These are phyloP conservation scores for Microtus montanus DNA, from an alignment of 2,113 vertebrate genomes.

Conservation along the genomic window DNA sequence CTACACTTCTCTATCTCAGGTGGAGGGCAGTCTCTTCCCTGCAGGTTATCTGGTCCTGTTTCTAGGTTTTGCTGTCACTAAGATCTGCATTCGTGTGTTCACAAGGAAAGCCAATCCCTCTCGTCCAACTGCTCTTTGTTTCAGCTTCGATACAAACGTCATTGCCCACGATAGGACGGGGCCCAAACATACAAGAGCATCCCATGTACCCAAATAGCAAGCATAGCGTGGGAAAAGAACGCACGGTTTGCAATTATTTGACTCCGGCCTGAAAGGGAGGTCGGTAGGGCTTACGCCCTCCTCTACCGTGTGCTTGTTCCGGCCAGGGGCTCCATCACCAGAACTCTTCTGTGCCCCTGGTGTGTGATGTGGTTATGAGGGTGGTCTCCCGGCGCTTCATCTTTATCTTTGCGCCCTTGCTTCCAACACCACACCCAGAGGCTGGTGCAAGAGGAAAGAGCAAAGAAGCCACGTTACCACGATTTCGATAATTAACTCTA, in stretches of 20 bases:
- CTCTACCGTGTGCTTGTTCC: neutral
- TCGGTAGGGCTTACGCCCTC: neutral
- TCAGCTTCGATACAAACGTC: neutral
- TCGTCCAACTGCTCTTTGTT: constrained; percentile 28
- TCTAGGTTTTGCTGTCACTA: neutral
- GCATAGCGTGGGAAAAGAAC: neutral
- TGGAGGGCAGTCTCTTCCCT: neutral
- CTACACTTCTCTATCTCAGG: neutral
- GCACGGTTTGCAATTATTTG: neutral
- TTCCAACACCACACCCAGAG: neutral
- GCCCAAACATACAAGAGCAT: neutral
- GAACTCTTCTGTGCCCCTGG: neutral
- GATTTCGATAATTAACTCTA: constrained; percentile 35
- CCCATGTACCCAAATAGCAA: neutral
- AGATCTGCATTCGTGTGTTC: constrained; percentile 1
- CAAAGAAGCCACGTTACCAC: constrained; percentile 42
- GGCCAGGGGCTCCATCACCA: neutral
- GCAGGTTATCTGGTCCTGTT: neutral
- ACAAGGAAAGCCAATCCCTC: constrained; percentile 3
- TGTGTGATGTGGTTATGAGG: neutral
- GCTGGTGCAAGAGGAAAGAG: neutral
- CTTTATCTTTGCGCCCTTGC: neutral
- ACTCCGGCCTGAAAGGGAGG: constrained; percentile 2
- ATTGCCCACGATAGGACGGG: neutral
- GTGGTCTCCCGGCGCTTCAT: neutral